phyloP scores from a whole-genome alignment of 2,797 vertebrate species.

The Rhodeus uyekii region DNA sequence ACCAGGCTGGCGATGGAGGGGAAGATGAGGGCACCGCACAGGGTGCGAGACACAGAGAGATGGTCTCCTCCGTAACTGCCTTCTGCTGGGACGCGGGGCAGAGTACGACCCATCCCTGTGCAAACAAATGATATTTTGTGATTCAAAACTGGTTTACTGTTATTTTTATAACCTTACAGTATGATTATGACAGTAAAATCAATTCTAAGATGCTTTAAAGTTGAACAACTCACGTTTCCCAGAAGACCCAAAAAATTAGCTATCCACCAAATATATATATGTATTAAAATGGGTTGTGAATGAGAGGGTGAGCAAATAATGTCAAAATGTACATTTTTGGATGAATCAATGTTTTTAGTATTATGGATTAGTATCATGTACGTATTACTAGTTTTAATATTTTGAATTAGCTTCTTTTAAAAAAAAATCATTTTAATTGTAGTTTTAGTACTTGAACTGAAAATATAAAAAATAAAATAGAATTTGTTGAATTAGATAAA shows the following conservation, averaged over 20 bases:
- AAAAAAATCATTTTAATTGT: neutral
- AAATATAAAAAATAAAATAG: neutral
- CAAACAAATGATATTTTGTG: neutral
- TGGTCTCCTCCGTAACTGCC: slow-evolving; percentile 67
- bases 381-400: neutral
- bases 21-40: slow-evolving; percentile 81
- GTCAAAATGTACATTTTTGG: neutral
- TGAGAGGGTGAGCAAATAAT: neutral
- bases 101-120: slow-evolving; percentile 62
- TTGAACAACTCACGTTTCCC: neutral
- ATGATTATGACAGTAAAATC: neutral
- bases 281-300: neutral
- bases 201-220: neutral
- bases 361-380: neutral
- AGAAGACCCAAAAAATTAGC: neutral
- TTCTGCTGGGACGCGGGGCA: slow-evolving; percentile 65
- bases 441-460: neutral
- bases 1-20: slow-evolving; percentile 77
- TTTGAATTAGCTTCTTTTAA: neutral
- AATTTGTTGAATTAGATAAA: neutral
- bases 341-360: neutral
- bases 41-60: slow-evolving; percentile 77
- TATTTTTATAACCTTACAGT: neutral
- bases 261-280: neutral
- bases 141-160: neutral